A percentile compares a stretch with the other conserved stretches of the same genome.
Conservation (phyloP, 2,888 invertebrate species). For the Agrotis clavis region DNA sequence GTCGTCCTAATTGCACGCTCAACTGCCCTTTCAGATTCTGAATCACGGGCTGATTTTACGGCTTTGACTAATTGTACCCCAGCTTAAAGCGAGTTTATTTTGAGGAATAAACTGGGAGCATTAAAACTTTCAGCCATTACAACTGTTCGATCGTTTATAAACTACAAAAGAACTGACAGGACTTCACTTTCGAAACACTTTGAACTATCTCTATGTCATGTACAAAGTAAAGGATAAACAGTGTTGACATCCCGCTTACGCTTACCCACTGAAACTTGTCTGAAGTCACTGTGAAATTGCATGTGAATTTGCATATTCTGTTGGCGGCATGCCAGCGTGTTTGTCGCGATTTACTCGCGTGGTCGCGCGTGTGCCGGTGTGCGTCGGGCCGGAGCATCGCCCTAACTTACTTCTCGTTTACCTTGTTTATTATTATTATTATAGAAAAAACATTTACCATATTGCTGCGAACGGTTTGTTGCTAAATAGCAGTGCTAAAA, state of each 20-base stretch:
- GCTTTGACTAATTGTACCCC: slow-evolving; percentile 14
- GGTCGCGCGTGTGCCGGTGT: slow-evolving; percentile 64
- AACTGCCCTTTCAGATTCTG: slow-evolving; percentile 78
- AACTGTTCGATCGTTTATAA: slow-evolving; percentile 6
- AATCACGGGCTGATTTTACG: slow-evolving; percentile 76
- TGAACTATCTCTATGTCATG: slow-evolving; percentile 44
- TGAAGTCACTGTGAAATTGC: slow-evolving; percentile 79
- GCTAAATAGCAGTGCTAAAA: background rate
- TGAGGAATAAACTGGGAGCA: slow-evolving; percentile 1
- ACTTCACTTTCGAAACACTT: slow-evolving; percentile 32
- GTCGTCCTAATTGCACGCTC: slow-evolving; percentile 76
- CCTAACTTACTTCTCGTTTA: slow-evolving; percentile 63
- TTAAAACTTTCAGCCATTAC: slow-evolving; percentile 7
- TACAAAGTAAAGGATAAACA: slow-evolving; percentile 65
- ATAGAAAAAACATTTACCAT: slow-evolving; percentile 22
- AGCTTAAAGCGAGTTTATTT: slow-evolving; percentile 4
- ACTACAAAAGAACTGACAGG: slow-evolving; percentile 35
- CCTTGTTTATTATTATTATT: slow-evolving; percentile 52
- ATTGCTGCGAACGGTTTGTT: background rate
- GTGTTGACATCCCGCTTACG: slow-evolving; percentile 76
- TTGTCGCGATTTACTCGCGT: slow-evolving; percentile 72
- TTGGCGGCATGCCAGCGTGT: slow-evolving; percentile 80
- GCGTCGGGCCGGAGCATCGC: slow-evolving; percentile 69
- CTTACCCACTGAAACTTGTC: slow-evolving; percentile 70
- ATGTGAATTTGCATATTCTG: slow-evolving; percentile 85